phyloP scores from a whole-genome alignment of 2,888 invertebrate genomes.

The Darwinula stevensoni region DNA sequence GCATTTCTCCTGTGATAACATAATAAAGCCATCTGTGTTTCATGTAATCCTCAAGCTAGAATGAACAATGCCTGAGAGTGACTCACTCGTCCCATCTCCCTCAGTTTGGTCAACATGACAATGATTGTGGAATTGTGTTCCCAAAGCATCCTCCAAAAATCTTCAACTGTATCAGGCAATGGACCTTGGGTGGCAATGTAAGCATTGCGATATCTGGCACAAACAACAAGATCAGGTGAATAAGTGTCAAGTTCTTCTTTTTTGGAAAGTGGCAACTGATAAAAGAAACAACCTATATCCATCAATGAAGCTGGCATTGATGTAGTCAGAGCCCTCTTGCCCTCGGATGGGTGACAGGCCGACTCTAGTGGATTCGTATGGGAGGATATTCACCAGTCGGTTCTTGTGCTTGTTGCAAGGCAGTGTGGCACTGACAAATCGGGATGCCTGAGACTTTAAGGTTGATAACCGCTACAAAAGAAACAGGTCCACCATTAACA shows the following conservation, averaged over 20 bases:
- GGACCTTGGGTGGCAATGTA: conserved; percentile 99
- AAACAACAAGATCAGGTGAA: conserved; percentile 12
- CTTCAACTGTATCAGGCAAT: conserved; percentile 77
- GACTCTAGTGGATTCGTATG: conserved; percentile 79
- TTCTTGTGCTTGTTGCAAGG: conserved; percentile 97
- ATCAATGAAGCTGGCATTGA: conserved; percentile 94
- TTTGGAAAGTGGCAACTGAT: conserved; percentile 4
- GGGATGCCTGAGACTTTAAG: conserved; percentile 69
- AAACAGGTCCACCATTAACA: conserved; percentile 3
- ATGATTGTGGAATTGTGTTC: conserved; percentile 97
- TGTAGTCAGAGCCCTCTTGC: conserved; percentile 73
- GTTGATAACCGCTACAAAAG: conserved; percentile 46
- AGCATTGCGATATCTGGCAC: conserved; percentile 37
- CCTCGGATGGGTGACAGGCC: conserved; percentile 67
- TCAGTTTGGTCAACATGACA: conserved; percentile 90
- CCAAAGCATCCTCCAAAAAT: conserved; percentile 99
- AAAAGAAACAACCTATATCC: conserved; percentile 36
- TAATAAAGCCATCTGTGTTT: not conserved
- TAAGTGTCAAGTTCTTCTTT: not conserved
- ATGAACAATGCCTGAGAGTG: not conserved
- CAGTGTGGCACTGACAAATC: conserved; percentile 82
- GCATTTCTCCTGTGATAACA: conserved; percentile 62
- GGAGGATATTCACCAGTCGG: conserved; percentile 84
- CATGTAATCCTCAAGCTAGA: not conserved
- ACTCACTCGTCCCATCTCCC: conserved; percentile 85